phyloP scores from a whole-genome alignment of 53 echinoderm and acorn worm genomes.

The Arbacia lixula region DNA sequence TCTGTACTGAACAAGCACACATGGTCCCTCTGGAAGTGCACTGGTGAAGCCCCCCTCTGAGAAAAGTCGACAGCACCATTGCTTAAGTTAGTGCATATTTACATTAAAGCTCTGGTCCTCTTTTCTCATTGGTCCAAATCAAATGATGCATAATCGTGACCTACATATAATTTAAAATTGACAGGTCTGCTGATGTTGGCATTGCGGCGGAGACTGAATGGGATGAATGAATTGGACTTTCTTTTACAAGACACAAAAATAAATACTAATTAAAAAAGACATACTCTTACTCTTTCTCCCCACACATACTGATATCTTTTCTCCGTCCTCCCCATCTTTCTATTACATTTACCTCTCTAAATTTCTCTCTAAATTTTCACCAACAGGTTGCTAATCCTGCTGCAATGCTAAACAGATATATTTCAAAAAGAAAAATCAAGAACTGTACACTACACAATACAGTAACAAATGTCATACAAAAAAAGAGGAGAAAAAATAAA shows the following conservation, averaged over 20 bases:
- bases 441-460: constrained; percentile 52
- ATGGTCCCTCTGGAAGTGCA: constrained; percentile 42
- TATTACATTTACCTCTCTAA: background rate
- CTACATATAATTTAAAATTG: background rate
- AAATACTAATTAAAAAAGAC: constrained; percentile 8
- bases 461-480: constrained; percentile 48
- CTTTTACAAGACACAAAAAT: constrained; percentile 22
- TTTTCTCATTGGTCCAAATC: constrained; percentile 53
- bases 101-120: constrained; percentile 52
- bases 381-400: too few relatives aligned
- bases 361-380: too few relatives aligned
- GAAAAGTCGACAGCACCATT: constrained; percentile 37
- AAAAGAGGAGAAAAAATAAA: constrained; percentile 3
- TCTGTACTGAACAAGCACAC: constrained; percentile 51
- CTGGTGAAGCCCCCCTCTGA: background rate
- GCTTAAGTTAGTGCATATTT: constrained; percentile 59
- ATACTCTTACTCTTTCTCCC: too few relatives aligned
- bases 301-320: background rate
- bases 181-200: constrained; percentile 1
- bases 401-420: constrained; percentile 44
- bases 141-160: constrained; percentile 35
- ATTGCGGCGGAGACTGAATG: background rate
- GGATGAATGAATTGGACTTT: constrained; percentile 2
- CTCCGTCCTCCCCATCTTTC: background rate
- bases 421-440: constrained; percentile 26